These are phyloP conservation scores for Drosophila prosaltans DNA, from an alignment of 1,140 invertebrate genomes.

Conservation along the genomic window DNA sequence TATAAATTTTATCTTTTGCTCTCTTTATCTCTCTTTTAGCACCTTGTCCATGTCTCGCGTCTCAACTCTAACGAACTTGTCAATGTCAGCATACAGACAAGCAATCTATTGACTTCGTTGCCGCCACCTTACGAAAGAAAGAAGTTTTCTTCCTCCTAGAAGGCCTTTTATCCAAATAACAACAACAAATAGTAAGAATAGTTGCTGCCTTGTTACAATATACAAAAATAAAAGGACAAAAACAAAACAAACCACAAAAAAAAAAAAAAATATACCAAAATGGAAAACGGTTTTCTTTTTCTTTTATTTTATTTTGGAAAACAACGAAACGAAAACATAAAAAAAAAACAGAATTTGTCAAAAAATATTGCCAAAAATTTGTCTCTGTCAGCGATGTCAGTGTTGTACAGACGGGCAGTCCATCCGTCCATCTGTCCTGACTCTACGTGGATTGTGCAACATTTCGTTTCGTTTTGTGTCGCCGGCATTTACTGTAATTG, in stretches of 20 bases:
- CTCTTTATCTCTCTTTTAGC: slow-evolving; percentile 84
- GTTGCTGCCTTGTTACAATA: slow-evolving; percentile 56
- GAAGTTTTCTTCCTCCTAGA: slow-evolving; percentile 85
- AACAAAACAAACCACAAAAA: slow-evolving; percentile 36
- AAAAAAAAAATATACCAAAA: slow-evolving; percentile 28
- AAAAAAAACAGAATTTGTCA: slow-evolving; percentile 41
- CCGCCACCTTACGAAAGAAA: slow-evolving; percentile 87
- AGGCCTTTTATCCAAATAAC: slow-evolving; percentile 1
- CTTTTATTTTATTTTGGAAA: not conserved
- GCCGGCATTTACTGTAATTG: slow-evolving; percentile 76
- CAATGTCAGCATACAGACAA: slow-evolving; percentile 87
- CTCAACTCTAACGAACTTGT: slow-evolving; percentile 86
- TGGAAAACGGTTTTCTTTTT: not conserved
- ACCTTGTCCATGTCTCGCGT: slow-evolving; percentile 86
- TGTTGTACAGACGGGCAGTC: slow-evolving; percentile 16
- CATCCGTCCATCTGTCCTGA: slow-evolving; percentile 13
- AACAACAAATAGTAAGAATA: not conserved
- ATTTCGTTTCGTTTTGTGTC: slow-evolving; percentile 77
- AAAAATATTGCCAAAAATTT: slow-evolving; percentile 67
- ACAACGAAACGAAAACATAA: not conserved
- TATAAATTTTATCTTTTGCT: slow-evolving; percentile 25
- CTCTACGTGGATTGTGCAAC: slow-evolving; percentile 69
- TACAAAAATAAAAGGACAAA: slow-evolving; percentile 36
- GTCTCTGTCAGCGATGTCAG: slow-evolving; percentile 53
- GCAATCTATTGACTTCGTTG: slow-evolving; percentile 85